phyloP scores from a whole-genome alignment of 2,888 invertebrate species.

The Pandemis corylana region DNA sequence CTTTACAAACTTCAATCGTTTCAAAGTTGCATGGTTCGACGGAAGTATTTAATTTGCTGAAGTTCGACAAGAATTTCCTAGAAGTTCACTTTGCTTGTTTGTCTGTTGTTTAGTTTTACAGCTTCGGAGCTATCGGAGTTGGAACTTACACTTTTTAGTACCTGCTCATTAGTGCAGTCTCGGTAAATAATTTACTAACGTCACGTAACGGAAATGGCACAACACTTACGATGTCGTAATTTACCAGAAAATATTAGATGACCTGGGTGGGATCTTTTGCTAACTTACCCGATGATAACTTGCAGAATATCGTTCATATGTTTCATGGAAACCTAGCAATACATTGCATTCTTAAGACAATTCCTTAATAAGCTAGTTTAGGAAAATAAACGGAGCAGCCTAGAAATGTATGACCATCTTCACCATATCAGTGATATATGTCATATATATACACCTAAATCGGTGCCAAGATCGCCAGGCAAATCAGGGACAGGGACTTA shows the following conservation, averaged over 20 bases:
- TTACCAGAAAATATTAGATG: background rate
- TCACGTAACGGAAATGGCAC: background rate
- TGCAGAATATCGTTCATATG: no score
- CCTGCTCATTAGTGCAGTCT: background rate
- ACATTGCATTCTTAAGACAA: no score
- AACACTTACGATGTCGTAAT: background rate
- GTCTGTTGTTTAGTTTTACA: background rate
- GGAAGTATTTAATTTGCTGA: conserved; percentile 4
- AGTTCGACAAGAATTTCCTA: background rate
- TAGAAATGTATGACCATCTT: no score
- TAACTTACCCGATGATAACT: background rate
- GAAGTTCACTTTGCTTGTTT: background rate
- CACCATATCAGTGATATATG: no score
- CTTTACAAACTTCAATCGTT: conserved; percentile 11
- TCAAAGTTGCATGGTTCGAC: conserved; percentile 2
- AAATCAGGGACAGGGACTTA: background rate
- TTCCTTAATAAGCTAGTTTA: no score
- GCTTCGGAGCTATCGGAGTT: background rate
- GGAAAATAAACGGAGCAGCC: no score
- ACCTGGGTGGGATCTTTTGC: background rate
- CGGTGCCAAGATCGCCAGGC: background rate
- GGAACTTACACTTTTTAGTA: background rate
- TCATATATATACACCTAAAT: no score
- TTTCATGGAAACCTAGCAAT: no score
- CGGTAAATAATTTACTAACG: background rate